Conservation (phyloP, 1,140 invertebrate species). For the Psilanteris sp. region DNA sequence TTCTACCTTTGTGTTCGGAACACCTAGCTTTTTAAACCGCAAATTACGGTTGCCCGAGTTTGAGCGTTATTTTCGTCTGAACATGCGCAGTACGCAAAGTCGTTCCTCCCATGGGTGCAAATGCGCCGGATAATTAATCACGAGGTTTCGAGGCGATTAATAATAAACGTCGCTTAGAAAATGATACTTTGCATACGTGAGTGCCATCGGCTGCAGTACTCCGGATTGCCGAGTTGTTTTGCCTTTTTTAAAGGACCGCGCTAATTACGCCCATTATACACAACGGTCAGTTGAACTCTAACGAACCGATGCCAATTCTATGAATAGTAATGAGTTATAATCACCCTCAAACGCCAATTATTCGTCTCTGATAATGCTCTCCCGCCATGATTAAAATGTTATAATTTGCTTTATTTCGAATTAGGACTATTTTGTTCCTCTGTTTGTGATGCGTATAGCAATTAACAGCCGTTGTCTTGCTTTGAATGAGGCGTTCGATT, state of each 20-base stretch:
- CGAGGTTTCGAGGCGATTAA: constrained; percentile 29
- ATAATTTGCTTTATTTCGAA: constrained; percentile 15
- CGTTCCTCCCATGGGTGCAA: constrained; percentile 22
- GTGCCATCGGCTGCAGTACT: constrained; percentile 34
- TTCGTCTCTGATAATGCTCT: constrained; percentile 21
- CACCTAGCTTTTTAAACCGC: too few relatives aligned
- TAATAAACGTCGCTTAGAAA: constrained; percentile 47
- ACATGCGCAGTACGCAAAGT: too few relatives aligned
- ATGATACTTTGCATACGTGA: constrained; percentile 45
- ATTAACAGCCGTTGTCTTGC: too few relatives aligned
- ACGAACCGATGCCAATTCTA: constrained; percentile 71
- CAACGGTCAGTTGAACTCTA: constrained; percentile 67
- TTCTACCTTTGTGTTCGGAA: too few relatives aligned
- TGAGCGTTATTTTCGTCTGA: too few relatives aligned
- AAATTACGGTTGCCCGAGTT: too few relatives aligned
- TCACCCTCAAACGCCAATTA: constrained; percentile 42
- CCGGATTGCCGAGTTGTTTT: constrained; percentile 47
- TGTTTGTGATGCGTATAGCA: too few relatives aligned
- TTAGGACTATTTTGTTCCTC: too few relatives aligned
- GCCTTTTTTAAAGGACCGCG: constrained; percentile 57
- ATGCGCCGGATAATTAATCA: constrained; percentile 41
- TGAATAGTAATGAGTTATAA: constrained; percentile 75
- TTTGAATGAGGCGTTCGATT: too few relatives aligned
- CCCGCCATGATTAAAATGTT: constrained; percentile 16
- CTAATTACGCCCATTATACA: constrained; percentile 77